A percentile compares a stretch with the other conserved stretches of the same genome.
These are phyloP conservation scores for Etheostoma cragini DNA, from an alignment of 2,113 vertebrate species.

Conservation along the genomic window DNA sequence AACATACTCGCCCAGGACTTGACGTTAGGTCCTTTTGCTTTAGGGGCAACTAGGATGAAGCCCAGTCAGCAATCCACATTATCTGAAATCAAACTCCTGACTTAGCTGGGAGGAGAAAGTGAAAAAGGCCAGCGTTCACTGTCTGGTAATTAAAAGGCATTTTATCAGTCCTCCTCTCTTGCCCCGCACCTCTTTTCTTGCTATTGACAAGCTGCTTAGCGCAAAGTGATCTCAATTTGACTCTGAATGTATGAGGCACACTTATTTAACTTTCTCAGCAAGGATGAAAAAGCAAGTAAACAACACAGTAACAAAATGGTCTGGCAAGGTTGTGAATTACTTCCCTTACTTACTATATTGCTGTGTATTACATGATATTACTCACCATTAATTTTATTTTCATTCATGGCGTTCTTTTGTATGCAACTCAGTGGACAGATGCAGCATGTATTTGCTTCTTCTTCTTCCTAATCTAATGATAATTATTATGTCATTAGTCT, in stretches of 20 bases:
- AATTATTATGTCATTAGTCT: constrained; percentile 68
- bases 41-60: constrained; percentile 85
- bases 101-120: constrained; percentile 80
- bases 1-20: constrained; percentile 86
- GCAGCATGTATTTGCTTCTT: not conserved
- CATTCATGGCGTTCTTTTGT: no score
- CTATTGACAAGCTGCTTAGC: constrained; percentile 87
- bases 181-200: constrained; percentile 78
- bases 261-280: constrained; percentile 87
- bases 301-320: constrained; percentile 52
- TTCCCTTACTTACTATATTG: constrained; percentile 13
- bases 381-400: constrained; percentile 15
- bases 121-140: constrained; percentile 86
- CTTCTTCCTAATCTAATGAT: constrained; percentile 24
- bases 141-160: constrained; percentile 96
- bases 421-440: constrained; percentile 20
- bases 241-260: constrained; percentile 88
- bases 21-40: constrained; percentile 79
- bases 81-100: constrained; percentile 95
- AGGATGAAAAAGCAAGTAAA: constrained; percentile 69
- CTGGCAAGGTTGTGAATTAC: constrained; percentile 10
- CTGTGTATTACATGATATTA: no score
- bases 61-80: constrained; percentile 94
- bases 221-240: constrained; percentile 88
- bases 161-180: constrained; percentile 87